Evolutionary conservation across 2,797 vertebrate genomes (phyloP).

Genomic region (Garrulus glandarius): DNA sequence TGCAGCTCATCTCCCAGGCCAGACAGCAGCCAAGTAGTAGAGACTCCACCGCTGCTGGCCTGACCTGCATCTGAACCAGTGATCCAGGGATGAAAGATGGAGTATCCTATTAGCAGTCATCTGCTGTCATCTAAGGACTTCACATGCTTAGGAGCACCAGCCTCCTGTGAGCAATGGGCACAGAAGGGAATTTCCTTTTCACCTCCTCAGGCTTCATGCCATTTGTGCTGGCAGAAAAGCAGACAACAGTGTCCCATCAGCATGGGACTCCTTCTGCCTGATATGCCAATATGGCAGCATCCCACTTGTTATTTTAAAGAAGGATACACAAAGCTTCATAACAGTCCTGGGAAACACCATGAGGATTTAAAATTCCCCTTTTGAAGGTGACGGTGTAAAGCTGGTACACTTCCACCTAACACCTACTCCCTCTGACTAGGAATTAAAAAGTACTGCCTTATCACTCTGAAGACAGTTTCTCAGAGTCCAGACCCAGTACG

Average conservation of each 20-base stretch:
- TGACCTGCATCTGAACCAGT: not conserved
- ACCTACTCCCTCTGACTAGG: not conserved
- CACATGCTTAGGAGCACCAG: not conserved
- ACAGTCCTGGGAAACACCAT: not conserved
- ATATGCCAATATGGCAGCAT: fast-evolving
- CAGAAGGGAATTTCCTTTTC: not conserved
- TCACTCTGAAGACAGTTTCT: not conserved
- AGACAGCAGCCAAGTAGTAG: not conserved
- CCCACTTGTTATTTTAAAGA: not conserved
- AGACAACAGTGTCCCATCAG: not conserved
- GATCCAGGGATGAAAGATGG: not conserved
- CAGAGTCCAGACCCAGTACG: not conserved
- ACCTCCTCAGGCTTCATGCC: not conserved
- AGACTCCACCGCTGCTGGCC: not conserved
- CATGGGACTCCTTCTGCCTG: not conserved
- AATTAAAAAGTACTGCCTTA: not conserved
- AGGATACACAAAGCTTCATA: not conserved
- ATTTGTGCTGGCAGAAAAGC: not conserved
- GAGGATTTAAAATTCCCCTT: not conserved
- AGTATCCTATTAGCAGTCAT: not conserved
- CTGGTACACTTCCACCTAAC: not conserved
- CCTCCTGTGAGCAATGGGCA: not conserved
- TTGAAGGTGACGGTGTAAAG: not conserved
- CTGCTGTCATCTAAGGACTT: not conserved
- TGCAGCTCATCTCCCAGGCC: not conserved